phyloP scores from a whole-genome alignment of 2,113 vertebrate species.

The Hypomesus transpacificus region DNA sequence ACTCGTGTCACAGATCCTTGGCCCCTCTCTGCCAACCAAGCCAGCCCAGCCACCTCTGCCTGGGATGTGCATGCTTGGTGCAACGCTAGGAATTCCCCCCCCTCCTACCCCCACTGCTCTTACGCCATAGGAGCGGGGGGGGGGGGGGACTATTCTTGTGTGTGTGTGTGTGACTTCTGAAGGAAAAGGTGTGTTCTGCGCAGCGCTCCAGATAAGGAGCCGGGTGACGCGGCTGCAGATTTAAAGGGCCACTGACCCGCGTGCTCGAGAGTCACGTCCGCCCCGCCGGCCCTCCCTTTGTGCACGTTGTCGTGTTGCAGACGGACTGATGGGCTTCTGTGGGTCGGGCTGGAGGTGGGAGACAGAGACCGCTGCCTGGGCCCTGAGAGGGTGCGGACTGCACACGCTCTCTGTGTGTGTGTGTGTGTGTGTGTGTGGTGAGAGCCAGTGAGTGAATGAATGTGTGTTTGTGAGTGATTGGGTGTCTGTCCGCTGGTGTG shows the following conservation, averaged over 20 bases:
- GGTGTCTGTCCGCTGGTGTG: not conserved
- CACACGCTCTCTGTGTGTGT: not conserved
- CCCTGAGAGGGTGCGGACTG: slow-evolving; percentile 32
- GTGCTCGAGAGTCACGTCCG: slow-evolving; percentile 33
- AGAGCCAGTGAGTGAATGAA: slow-evolving; percentile 3
- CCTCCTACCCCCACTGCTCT: too few species aligned
- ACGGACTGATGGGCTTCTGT: slow-evolving; percentile 62
- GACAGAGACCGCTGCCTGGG: slow-evolving; percentile 60
- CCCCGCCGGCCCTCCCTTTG: not conserved
- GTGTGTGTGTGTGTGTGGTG: not conserved
- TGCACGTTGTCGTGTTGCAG: slow-evolving; percentile 38
- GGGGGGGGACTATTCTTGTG: too few species aligned
- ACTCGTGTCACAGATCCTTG: slow-evolving; percentile 41
- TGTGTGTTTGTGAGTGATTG: not conserved
- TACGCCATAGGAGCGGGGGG: too few species aligned
- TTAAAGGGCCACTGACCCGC: slow-evolving; percentile 4
- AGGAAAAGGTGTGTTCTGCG: slow-evolving; percentile 37
- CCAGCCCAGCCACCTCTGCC: not conserved
- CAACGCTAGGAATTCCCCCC: too few species aligned
- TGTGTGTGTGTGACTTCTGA: not conserved
- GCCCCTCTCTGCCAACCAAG: slow-evolving; percentile 22
- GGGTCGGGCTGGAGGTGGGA: slow-evolving; percentile 59
- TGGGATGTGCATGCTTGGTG: too few species aligned
- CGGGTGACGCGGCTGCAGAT: slow-evolving; percentile 25
- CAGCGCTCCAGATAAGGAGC: slow-evolving; percentile 5